Percentiles rank a stretch among this genome's conserved stretches.
phyloP scores from a whole-genome alignment of 2,888 invertebrate genomes.

The Agapetus fuscipes region DNA sequence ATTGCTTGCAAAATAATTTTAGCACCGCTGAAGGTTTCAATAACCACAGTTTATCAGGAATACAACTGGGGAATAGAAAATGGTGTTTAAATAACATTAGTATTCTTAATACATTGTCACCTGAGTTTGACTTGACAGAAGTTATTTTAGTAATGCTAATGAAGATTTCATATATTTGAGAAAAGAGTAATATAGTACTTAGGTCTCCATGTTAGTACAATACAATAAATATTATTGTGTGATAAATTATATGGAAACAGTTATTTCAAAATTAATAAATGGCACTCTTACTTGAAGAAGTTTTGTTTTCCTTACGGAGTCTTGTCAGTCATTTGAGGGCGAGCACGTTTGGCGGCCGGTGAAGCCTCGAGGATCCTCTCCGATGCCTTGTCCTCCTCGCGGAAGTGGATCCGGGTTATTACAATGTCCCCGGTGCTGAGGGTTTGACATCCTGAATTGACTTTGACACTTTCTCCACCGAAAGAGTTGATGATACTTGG shows the following conservation, averaged over 20 bases:
- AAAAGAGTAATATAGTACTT: no score
- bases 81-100: no score
- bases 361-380: constrained; percentile 42
- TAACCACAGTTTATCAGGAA: no score
- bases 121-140: no score
- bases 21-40: no score
- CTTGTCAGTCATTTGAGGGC: constrained; percentile 10
- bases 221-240: neutral
- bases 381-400: constrained; percentile 41
- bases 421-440: constrained; percentile 88
- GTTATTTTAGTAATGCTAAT: no score
- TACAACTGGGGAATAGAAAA: no score
- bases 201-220: no score
- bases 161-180: no score
- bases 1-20: no score
- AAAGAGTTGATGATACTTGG: no score
- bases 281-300: constrained; percentile 17
- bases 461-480: constrained; percentile 26
- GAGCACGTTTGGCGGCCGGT: constrained; percentile 31
- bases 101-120: no score
- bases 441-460: constrained; percentile 60
- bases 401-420: constrained; percentile 68
- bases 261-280: constrained; percentile 7
- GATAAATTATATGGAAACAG: neutral
- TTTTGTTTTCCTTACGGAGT: constrained; percentile 9